phyloP scores from a whole-genome alignment of 2,113 vertebrate genomes.

The Glaucomys volans region DNA sequence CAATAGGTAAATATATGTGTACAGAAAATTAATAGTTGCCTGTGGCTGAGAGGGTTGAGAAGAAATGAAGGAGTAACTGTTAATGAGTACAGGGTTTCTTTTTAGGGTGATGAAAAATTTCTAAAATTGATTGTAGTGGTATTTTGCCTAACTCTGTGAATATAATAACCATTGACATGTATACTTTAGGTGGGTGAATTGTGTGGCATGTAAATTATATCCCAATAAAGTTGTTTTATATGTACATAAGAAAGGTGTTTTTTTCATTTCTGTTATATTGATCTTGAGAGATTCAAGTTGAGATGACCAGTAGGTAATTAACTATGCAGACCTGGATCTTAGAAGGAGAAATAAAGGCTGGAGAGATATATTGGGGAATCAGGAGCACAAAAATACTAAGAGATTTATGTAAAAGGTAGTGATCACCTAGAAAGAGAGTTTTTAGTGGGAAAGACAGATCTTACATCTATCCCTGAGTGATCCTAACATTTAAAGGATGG shows the following conservation, averaged over 20 bases:
- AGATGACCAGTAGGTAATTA: not conserved
- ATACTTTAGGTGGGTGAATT: not conserved
- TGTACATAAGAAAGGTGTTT: not conserved
- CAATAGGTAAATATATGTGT: not conserved
- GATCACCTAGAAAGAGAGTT: not conserved
- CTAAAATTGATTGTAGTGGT: not conserved
- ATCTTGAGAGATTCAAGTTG: not conserved
- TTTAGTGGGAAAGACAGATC: not conserved
- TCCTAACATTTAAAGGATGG: not conserved
- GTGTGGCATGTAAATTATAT: not conserved
- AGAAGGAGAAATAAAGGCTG: not conserved
- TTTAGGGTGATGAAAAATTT: not conserved
- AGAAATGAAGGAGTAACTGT: not conserved
- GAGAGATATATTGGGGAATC: not conserved
- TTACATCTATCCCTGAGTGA: not conserved
- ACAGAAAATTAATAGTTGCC: not conserved
- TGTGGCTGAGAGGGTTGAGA: not conserved
- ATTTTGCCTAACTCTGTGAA: not conserved
- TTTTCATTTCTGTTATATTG: not conserved
- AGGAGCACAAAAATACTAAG: not conserved
- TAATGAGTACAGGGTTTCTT: not conserved
- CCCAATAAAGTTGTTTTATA: not conserved
- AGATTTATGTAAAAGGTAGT: not conserved
- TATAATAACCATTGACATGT: not conserved
- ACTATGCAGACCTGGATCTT: not conserved